Evolutionary conservation across 2,113 vertebrate species (phyloP).

Genomic region (Hippoglossus stenolepis): DNA sequence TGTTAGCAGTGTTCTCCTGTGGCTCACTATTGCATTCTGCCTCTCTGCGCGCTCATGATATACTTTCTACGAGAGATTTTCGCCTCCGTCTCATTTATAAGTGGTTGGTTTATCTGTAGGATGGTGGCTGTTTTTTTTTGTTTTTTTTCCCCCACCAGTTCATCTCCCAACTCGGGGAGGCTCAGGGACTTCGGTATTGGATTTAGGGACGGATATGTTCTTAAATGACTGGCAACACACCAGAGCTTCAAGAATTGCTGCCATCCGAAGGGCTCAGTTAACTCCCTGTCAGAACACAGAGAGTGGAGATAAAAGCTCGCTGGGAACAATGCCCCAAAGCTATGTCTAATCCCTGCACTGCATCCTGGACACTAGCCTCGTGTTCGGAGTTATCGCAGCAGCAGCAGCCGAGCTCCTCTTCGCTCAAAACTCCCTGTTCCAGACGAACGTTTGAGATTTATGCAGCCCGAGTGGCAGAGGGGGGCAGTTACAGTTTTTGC

Average conservation of each 20-base stretch:
- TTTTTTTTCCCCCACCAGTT: neutral
- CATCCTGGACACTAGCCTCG: conserved; percentile 56
- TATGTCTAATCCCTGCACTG: conserved; percentile 58
- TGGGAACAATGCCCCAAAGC: conserved; percentile 61
- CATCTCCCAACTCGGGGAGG: neutral
- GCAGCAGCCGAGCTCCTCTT: conserved; percentile 27
- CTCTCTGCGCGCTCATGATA: conserved; percentile 29
- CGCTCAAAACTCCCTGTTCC: conserved; percentile 26
- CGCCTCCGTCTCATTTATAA: conserved; percentile 33
- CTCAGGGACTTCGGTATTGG: conserved; percentile 13
- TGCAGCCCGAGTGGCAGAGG: conserved; percentile 24
- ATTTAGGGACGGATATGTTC: conserved; percentile 34
- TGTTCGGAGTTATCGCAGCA: conserved; percentile 48
- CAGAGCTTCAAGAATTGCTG: conserved; percentile 10
- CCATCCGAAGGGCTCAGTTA: conserved; percentile 45
- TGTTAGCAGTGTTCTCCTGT: conserved; percentile 55
- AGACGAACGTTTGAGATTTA: conserved; percentile 38
- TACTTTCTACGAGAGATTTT: conserved; percentile 25
- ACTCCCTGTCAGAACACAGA: conserved; percentile 52
- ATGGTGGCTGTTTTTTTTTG: conserved; percentile 10
- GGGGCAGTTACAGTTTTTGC: conserved; percentile 45
- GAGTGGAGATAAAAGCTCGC: conserved; percentile 60
- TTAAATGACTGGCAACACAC: conserved; percentile 42
- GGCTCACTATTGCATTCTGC: conserved; percentile 32
- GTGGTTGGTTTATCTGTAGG: conserved; percentile 3